These are phyloP conservation scores for Anastrepha ludens DNA, from an alignment of 1,140 invertebrate species.

Conservation along the genomic window DNA sequence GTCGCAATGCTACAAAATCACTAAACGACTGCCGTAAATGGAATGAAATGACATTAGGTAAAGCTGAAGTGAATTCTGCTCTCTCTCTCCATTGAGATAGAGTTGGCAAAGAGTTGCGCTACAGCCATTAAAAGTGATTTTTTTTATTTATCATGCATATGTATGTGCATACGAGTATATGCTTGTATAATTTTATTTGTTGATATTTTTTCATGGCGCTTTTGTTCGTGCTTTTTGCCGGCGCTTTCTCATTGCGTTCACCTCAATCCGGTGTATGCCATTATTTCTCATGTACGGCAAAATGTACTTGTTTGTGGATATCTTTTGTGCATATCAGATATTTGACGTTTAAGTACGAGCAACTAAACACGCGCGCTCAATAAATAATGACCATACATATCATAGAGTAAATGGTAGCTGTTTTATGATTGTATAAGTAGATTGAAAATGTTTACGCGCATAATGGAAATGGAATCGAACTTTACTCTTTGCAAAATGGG, in stretches of 20 bases:
- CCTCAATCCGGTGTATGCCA: background rate
- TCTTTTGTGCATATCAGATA: background rate
- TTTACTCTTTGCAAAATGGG: no score
- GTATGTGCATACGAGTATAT: background rate
- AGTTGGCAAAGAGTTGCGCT: background rate
- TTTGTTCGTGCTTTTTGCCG: slow-evolving; percentile 11
- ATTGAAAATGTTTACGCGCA: no score
- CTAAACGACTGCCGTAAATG: slow-evolving; percentile 1
- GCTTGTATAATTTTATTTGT: background rate
- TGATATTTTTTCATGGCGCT: no score
- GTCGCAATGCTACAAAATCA: slow-evolving; percentile 14
- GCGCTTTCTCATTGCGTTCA: background rate
- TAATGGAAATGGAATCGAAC: no score
- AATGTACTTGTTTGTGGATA: background rate
- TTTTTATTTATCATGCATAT: background rate
- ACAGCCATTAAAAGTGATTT: slow-evolving; percentile 17
- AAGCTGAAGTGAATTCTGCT: background rate
- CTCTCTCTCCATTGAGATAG: background rate
- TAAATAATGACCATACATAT: background rate
- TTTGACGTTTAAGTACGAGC: background rate
- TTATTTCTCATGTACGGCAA: background rate
- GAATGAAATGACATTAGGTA: slow-evolving; percentile 21
- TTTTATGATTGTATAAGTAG: no score
- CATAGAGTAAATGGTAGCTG: no score
- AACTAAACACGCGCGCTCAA: background rate